A percentile compares a stretch with the other conserved stretches of the same genome.
phyloP scores from a whole-genome alignment of 2,797 vertebrate genomes.

The Mormyrops attenuatus region DNA sequence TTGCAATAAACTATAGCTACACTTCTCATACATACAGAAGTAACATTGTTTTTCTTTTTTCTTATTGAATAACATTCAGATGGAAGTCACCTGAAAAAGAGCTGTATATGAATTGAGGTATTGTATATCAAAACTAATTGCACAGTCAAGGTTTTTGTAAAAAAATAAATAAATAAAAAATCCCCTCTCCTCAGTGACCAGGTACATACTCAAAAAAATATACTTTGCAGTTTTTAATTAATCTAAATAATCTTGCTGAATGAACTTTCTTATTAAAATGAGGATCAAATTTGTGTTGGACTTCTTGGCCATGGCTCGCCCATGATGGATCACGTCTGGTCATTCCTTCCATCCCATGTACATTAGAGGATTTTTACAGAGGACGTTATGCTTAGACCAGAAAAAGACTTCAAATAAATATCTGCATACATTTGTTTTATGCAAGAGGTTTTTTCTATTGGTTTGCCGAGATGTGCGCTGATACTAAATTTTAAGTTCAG shows the following conservation, averaged over 20 bases:
- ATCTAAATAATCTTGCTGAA: too few relatives aligned
- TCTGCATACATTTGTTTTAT: too few relatives aligned
- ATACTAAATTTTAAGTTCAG: background rate
- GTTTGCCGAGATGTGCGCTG: background rate
- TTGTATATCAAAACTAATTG: background rate
- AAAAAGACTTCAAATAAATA: too few relatives aligned
- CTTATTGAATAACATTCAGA: background rate
- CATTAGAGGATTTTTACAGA: background rate
- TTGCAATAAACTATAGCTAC: background rate
- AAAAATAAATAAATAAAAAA: too few relatives aligned
- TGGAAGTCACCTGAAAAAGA: background rate
- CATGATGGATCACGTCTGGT: background rate
- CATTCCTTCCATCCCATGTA: too few relatives aligned
- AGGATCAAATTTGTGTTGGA: background rate
- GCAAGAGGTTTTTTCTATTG: background rate
- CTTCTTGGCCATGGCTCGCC: background rate
- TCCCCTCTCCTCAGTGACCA: too few relatives aligned
- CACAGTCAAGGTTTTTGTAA: too few relatives aligned
- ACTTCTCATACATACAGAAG: background rate
- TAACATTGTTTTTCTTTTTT: background rate
- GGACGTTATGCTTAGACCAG: too few relatives aligned
- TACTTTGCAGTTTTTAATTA: too few relatives aligned
- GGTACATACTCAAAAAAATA: too few relatives aligned
- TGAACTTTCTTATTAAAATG: too few relatives aligned
- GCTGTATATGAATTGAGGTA: background rate